These are phyloP conservation scores for Dinoponera quadriceps DNA, from an alignment of 1,140 invertebrate species.

Conservation along the genomic window DNA sequence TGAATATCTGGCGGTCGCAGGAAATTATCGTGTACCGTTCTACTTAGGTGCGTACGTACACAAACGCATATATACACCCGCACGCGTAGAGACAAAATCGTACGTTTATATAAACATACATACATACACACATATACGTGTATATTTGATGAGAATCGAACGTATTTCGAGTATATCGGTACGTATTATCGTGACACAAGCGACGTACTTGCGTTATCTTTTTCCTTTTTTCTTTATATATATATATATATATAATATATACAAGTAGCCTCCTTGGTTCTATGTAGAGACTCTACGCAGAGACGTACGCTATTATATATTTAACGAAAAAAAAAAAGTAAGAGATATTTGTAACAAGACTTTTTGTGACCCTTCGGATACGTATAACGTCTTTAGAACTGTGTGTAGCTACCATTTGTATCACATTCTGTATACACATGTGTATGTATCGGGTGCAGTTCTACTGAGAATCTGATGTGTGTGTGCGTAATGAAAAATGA, in stretches of 20 bases:
- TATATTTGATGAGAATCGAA: slow-evolving; percentile 11
- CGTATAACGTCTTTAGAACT: not conserved
- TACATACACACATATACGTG: not conserved
- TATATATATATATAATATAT: slow-evolving; percentile 7
- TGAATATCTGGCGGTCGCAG: slow-evolving; percentile 26
- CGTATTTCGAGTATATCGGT: slow-evolving; percentile 4
- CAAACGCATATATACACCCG: slow-evolving; percentile 25
- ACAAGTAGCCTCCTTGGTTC: not conserved
- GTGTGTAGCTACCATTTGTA: not conserved
- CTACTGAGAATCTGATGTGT: slow-evolving; percentile 21
- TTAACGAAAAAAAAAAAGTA: slow-evolving; percentile 14
- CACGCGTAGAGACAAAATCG: too few relatives aligned
- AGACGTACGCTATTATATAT: not conserved
- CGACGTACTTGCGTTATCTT: not conserved
- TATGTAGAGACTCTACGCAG: not conserved
- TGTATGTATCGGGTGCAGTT: slow-evolving; percentile 31
- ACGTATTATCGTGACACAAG: not conserved
- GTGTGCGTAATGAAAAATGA: slow-evolving; percentile 17
- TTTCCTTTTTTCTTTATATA: slow-evolving; percentile 17
- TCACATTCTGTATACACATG: slow-evolving; percentile 20
- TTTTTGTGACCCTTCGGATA: slow-evolving; percentile 1
- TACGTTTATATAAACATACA: slow-evolving; percentile 9
- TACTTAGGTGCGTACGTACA: slow-evolving; percentile 5
- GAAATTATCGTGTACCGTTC: slow-evolving; percentile 32
- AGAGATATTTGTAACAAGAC: not conserved